phyloP scores from a whole-genome alignment of 2,888 invertebrate species.

The Aporophyla lueneburgensis region DNA sequence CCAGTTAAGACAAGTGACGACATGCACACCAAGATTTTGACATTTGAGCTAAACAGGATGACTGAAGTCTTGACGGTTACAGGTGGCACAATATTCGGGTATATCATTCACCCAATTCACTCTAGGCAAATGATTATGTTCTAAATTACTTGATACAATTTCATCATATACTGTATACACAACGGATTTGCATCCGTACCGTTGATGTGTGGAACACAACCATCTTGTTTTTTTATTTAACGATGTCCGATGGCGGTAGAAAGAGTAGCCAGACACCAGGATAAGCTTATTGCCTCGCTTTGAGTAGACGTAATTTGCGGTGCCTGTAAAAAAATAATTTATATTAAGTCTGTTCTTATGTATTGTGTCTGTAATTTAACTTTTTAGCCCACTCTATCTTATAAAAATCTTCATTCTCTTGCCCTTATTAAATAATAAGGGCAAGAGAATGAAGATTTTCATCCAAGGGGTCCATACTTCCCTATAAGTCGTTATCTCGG shows the following conservation, averaged over 20 bases:
- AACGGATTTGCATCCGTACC: constrained; percentile 29
- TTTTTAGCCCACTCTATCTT: no score
- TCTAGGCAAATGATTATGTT: constrained; percentile 32
- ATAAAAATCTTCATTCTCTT: no score
- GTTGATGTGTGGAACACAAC: constrained; percentile 40
- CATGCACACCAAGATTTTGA: no score
- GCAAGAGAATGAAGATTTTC: no score
- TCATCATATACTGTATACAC: constrained; percentile 22
- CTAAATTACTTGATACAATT: constrained; percentile 23
- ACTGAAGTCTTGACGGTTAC: no score
- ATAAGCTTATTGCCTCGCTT: constrained; percentile 15
- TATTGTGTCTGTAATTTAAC: no score
- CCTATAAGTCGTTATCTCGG: no score
- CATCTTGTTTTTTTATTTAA: constrained; percentile 25
- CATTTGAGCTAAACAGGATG: no score
- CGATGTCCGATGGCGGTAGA: constrained; percentile 19
- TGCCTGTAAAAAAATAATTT: constrained; percentile 1
- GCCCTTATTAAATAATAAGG: no score
- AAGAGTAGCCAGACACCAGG: constrained; percentile 28
- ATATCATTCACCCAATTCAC: constrained; percentile 34
- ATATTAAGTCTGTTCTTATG: no score
- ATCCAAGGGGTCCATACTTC: no score
- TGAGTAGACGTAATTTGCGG: constrained; percentile 35
- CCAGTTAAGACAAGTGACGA: no score
- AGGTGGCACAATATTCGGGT: constrained; percentile 8